Conservation (phyloP, 2,113 vertebrate genomes). For the Chaetodon trifascialis region DNA sequence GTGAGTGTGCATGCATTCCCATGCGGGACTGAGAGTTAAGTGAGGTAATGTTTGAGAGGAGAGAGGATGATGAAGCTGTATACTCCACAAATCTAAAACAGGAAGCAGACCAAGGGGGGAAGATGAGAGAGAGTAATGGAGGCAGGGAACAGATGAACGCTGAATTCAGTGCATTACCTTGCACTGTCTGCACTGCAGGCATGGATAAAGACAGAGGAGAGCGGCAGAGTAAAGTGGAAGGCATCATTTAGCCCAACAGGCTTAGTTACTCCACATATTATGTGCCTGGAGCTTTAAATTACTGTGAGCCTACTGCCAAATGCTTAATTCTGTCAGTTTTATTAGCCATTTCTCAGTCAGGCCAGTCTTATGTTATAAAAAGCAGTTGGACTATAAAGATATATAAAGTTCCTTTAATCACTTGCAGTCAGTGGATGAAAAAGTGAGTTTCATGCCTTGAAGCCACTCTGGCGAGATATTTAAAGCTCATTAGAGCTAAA, state of each 20-base stretch:
- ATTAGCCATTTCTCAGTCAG: background rate
- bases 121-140: constrained; percentile 58
- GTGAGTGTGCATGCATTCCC: background rate
- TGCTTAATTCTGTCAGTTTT: constrained; percentile 3
- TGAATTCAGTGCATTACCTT: constrained; percentile 58
- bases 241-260: constrained; percentile 36
- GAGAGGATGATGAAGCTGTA: constrained; percentile 12
- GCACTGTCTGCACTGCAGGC: constrained; percentile 48
- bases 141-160: constrained; percentile 53
- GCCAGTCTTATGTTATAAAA: background rate
- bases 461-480: background rate
- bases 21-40: constrained; percentile 11
- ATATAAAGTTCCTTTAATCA: background rate
- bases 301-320: background rate
- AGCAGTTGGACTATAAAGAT: background rate
- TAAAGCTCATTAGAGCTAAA: constrained; percentile 23
- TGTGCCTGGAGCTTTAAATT: constrained; percentile 10
- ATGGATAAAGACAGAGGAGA: constrained; percentile 31
- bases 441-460: background rate
- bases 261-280: constrained; percentile 4
- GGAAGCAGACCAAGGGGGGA: constrained; percentile 62
- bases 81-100: constrained; percentile 53
- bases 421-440: background rate
- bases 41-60: constrained; percentile 29
- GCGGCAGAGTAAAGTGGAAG: constrained; percentile 40